These are phyloP conservation scores for Drosophila paulistorum DNA, from an alignment of 1,140 invertebrate genomes.

Conservation along the genomic window DNA sequence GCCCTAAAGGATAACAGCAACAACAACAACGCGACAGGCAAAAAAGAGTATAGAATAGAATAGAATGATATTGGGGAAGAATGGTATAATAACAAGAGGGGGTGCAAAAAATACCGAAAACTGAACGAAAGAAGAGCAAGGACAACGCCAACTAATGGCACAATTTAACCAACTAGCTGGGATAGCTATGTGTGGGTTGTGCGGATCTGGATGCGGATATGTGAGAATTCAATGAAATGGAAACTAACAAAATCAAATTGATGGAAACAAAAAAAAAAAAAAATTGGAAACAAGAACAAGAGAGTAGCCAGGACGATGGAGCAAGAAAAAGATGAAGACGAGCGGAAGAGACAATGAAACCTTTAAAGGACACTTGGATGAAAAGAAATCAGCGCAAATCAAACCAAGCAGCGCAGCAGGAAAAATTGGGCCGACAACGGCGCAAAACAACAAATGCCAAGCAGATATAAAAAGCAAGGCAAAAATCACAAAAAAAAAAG, in stretches of 20 bases:
- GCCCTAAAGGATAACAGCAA: slow-evolving; percentile 41
- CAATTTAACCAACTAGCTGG: slow-evolving; percentile 75
- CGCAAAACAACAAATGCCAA: slow-evolving; percentile 9
- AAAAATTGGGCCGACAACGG: slow-evolving; percentile 67
- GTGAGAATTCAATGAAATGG: slow-evolving; percentile 81
- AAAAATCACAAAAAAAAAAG: slow-evolving; percentile 28
- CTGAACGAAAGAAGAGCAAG: slow-evolving; percentile 38
- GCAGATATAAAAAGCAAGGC: slow-evolving; percentile 18
- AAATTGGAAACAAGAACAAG: slow-evolving; percentile 4
- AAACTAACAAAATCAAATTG: slow-evolving; percentile 82
- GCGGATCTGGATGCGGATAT: slow-evolving; percentile 60
- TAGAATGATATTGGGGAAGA: neutral
- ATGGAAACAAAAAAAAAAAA: slow-evolving; percentile 36
- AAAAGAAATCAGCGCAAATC: slow-evolving; percentile 78
- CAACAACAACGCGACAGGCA: slow-evolving; percentile 43
- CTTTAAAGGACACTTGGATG: slow-evolving; percentile 68
- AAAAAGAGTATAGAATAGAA: slow-evolving; percentile 32
- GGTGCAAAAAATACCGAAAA: neutral
- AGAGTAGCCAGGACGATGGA: neutral
- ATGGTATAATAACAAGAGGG: slow-evolving; percentile 29
- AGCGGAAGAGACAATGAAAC: slow-evolving; percentile 43
- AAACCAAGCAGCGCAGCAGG: slow-evolving; percentile 70
- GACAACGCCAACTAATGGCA: slow-evolving; percentile 72
- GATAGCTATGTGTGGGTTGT: slow-evolving; percentile 44
- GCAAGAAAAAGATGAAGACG: slow-evolving; percentile 28